Evolutionary conservation across 1,140 invertebrate species (phyloP).

Genomic region (Drosophila pandora): DNA sequence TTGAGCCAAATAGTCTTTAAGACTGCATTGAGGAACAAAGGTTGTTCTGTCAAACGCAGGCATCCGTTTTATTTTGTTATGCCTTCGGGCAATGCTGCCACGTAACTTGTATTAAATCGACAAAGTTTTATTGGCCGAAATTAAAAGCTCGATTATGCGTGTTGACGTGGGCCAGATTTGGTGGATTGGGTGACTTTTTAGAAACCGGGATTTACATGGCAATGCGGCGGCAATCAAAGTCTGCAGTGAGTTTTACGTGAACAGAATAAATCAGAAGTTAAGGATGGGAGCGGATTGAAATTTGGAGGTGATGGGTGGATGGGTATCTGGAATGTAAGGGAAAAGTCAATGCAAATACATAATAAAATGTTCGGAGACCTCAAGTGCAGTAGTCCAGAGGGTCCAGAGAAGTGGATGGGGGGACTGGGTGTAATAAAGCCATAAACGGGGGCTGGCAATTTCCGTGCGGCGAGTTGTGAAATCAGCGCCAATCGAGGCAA

Average conservation of each 20-base stretch:
- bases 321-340: neutral
- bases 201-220: conserved; percentile 45
- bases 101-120: conserved; percentile 29
- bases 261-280: conserved; percentile 44
- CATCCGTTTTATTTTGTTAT: conserved; percentile 4
- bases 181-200: conserved; percentile 23
- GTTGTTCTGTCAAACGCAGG: conserved; percentile 14
- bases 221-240: conserved; percentile 52
- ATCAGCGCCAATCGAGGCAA: conserved; percentile 35
- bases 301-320: neutral
- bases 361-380: conserved; percentile 34
- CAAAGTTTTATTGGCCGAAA: conserved; percentile 53
- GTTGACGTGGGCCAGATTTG: conserved; percentile 45
- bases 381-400: conserved; percentile 28
- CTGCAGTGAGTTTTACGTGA: conserved; percentile 46
- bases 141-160: conserved; percentile 60
- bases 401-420: neutral
- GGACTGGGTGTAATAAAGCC: conserved; percentile 18
- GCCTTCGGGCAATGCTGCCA: neutral
- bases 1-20: neutral
- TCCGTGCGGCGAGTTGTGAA: conserved; percentile 53
- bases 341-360: conserved; percentile 15
- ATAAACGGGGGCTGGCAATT: conserved; percentile 54
- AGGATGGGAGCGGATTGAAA: neutral
- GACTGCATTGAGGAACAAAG: neutral